Conservation (phyloP, 2,797 vertebrate species). For the Clarias pachynema region DNA sequence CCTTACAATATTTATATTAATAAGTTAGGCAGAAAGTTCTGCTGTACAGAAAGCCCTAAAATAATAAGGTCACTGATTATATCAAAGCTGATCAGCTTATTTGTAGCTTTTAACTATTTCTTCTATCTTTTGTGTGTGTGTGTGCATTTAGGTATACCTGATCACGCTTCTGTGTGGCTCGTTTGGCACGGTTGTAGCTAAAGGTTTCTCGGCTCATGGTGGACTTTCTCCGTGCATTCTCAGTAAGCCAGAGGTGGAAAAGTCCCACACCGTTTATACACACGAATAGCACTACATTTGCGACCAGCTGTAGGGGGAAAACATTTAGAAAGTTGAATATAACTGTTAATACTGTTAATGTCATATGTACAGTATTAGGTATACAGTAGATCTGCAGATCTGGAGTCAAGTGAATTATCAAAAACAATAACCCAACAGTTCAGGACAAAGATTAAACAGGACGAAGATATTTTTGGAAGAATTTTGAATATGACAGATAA, state of each 20-base stretch:
- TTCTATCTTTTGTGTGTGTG: neutral
- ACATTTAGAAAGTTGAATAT: neutral
- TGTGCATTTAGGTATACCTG: constrained; percentile 73
- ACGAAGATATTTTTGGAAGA: neutral
- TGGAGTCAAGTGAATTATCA: neutral
- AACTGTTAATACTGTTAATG: neutral
- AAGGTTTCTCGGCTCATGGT: constrained; percentile 82
- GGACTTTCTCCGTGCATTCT: constrained; percentile 77
- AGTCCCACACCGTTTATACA: constrained; percentile 83
- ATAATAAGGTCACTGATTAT: too few species aligned
- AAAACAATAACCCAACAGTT: neutral
- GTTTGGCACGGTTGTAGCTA: constrained; percentile 75
- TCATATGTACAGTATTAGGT: neutral
- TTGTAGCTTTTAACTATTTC: too few species aligned
- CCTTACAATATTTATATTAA: too few species aligned
- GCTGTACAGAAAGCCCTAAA: too few species aligned
- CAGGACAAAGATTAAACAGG: neutral
- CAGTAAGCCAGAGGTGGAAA: constrained; percentile 82
- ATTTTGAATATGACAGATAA: constrained; percentile 19
- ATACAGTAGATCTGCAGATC: neutral
- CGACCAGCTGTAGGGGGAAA: constrained; percentile 74
- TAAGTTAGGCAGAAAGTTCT: too few species aligned
- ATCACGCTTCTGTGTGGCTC: constrained; percentile 83
- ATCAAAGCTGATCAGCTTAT: too few species aligned
- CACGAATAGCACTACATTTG: constrained; percentile 81